Evolutionary conservation across 2,888 invertebrate genomes (phyloP), one percentile per base, ranked within the genome.

Genomic region (Penaeus monodon): DNA sequence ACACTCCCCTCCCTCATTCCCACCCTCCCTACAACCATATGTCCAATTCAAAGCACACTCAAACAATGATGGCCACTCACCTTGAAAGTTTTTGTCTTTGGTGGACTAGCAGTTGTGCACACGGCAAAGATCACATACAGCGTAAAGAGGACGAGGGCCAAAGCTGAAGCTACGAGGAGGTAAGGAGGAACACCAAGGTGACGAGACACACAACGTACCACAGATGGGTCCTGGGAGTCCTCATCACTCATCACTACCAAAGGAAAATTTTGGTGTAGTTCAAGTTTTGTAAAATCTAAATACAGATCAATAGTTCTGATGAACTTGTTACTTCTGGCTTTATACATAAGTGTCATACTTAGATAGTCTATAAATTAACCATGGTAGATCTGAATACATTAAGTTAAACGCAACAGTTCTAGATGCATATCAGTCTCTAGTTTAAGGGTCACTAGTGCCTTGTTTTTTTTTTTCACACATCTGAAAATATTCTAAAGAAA

Each of bases 121-220:
- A 88, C 64, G 10, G 81, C 85, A 57, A 88, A 82, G 64, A 88
- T 70, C 10, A 88, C 70, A 44, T 88, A 88, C 44, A 83, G 12
- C 1, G 84, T 76, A 44, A 85, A 88, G 27, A 88, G 68, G 1
- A 88, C 74, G 1, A 88, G 77, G 17, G 74, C 81, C 8, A 88
- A n/a, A 14, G 78, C 78, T 4, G 85, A 88, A 44, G 80, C 85
- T 14, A 88, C 70, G n/a, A 88, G 78, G 20, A 88, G 76, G 33
- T 85, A 85, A 6, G 88, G 88, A 20, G 88, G 88, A 27, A 88
- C 82, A 33, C 88, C 88, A 27, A 88, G 64, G 20, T 68, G 81
- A 22, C 78, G 38, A 0, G 88, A 88, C 38, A 88, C 74, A 27
- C 88, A 82, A 7, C 68, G 64, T 24, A 86, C 86, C 20, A 81